phyloP scores from a whole-genome alignment of 92 coral and sea anemone species.

The Zoanthus sansibaricus region DNA sequence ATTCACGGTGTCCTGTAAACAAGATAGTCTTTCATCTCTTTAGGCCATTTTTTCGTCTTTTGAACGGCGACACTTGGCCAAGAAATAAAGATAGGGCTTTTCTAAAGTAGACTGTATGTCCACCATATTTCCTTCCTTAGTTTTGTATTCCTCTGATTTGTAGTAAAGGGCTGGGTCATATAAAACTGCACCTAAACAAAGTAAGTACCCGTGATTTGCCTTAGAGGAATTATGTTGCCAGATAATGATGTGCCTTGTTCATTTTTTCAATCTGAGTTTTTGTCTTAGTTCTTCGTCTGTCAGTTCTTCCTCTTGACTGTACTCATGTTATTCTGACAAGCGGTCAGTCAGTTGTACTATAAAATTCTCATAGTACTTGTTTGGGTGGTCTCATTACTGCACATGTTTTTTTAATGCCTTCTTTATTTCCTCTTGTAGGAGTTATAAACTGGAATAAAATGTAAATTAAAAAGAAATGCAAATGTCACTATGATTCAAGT shows the following conservation, averaged over 20 bases:
- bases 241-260: slow-evolving; percentile 18
- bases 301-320: too few species aligned
- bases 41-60: slow-evolving; percentile 13
- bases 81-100: slow-evolving; percentile 32
- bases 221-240: slow-evolving; percentile 48
- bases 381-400: too few species aligned
- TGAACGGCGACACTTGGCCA: slow-evolving; percentile 33
- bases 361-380: too few species aligned
- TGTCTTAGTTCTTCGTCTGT: slow-evolving; percentile 3
- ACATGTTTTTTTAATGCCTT: too few species aligned
- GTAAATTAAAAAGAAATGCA: too few species aligned
- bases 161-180: slow-evolving; percentile 39
- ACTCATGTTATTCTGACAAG: too few species aligned
- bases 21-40: background rate
- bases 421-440: too few species aligned
- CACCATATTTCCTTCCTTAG: slow-evolving; percentile 9
- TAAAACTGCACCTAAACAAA: slow-evolving; percentile 18
- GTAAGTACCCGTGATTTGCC: slow-evolving; percentile 48
- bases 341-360: too few species aligned
- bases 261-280: slow-evolving; percentile 24
- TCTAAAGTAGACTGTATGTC: slow-evolving; percentile 22
- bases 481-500: too few species aligned
- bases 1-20: background rate
- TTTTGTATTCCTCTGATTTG: slow-evolving; percentile 18
- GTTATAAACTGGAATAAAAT: too few species aligned